phyloP scores from a whole-genome alignment of 2,797 vertebrate species.

The Potorous gilbertii region DNA sequence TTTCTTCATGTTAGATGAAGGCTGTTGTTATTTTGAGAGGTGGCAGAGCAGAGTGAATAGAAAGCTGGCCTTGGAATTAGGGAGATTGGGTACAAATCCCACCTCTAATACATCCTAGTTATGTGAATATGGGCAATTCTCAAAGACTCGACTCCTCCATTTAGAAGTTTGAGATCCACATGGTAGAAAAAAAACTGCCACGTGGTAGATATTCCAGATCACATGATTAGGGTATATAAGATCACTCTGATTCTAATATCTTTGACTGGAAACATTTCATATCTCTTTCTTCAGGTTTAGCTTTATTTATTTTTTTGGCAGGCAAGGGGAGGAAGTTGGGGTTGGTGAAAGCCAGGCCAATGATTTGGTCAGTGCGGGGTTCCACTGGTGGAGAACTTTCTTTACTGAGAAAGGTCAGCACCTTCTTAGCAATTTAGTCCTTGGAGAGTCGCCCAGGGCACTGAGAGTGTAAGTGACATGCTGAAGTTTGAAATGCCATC shows the following conservation, averaged over 20 bases:
- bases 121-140: not conserved
- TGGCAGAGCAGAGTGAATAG: not conserved
- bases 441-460: no score
- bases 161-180: not conserved
- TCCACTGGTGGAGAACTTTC: no score
- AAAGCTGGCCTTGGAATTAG: not conserved
- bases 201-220: not conserved
- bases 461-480: no score
- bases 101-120: not conserved
- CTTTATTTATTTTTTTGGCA: not conserved
- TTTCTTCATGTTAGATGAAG: constrained; percentile 44
- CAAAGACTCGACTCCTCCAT: not conserved
- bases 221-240: not conserved
- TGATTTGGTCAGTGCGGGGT: no score
- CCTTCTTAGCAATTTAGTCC: no score
- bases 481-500: no score
- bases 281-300: not conserved
- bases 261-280: not conserved
- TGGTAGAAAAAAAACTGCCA: not conserved
- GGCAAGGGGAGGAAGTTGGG: no score
- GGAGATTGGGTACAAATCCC: not conserved
- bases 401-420: no score
- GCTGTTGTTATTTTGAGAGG: not conserved
- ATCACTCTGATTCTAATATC: not conserved
- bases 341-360: no score